Conservation (phyloP, 2,797 vertebrate species). For the Melanotaenia nigrans region DNA sequence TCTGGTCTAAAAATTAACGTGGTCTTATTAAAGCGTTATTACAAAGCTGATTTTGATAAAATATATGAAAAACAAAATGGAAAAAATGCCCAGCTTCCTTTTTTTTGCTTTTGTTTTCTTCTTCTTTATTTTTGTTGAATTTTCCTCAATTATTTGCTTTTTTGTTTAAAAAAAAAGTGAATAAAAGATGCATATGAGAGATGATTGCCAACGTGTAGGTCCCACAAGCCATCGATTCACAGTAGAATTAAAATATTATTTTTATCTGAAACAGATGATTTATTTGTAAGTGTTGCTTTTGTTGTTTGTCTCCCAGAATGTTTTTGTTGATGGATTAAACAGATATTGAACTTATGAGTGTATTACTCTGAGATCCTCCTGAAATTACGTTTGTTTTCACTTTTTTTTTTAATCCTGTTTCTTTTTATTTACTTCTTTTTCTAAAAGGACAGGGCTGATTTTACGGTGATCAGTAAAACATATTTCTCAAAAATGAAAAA, state of each 20-base stretch:
- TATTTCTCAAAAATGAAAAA: no score
- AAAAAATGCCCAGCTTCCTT: slow-evolving; percentile 32
- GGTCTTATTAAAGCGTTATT: slow-evolving; percentile 11
- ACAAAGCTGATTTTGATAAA: slow-evolving; percentile 4
- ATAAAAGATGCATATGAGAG: background rate
- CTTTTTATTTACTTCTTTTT: no score
- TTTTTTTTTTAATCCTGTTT: slow-evolving; percentile 3
- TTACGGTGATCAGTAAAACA: no score
- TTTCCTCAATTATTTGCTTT: slow-evolving; percentile 19
- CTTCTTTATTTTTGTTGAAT: slow-evolving; percentile 18
- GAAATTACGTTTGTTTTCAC: background rate
- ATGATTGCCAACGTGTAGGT: slow-evolving; percentile 40
- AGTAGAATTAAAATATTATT: slow-evolving; percentile 11
- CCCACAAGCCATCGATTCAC: slow-evolving; percentile 15
- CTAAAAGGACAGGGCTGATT: no score
- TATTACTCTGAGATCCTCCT: slow-evolving; percentile 27
- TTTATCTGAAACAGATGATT: slow-evolving; percentile 12
- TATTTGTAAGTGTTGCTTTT: slow-evolving; percentile 17
- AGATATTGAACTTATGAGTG: slow-evolving; percentile 25
- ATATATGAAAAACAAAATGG: slow-evolving; percentile 11
- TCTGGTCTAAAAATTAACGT: background rate
- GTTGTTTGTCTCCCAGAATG: slow-evolving; percentile 25
- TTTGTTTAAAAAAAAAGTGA: slow-evolving; percentile 6
- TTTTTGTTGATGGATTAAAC: slow-evolving; percentile 33
- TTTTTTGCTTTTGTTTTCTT: slow-evolving; percentile 15